phyloP scores from a whole-genome alignment of 2,888 invertebrate species.

The Nemurella pictetii region DNA sequence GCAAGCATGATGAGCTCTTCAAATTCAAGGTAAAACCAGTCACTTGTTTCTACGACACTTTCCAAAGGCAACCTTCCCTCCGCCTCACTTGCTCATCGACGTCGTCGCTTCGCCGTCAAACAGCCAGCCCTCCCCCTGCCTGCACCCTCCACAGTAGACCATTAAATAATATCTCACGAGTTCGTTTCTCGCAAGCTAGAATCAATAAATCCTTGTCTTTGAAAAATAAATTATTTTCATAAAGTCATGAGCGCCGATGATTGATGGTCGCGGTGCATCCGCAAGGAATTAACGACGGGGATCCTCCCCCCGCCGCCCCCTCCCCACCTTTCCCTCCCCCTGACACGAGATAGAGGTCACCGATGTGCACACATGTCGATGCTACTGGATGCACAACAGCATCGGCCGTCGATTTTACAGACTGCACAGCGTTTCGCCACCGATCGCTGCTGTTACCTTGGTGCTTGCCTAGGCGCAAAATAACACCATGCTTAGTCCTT shows the following conservation, averaged over 20 bases:
- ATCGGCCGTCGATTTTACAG: not conserved
- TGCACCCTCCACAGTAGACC: no score
- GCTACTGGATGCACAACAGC: not conserved
- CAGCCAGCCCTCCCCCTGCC: not conserved
- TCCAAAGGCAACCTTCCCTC: no score
- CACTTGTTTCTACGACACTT: no score
- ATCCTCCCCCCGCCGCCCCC: conserved; percentile 17
- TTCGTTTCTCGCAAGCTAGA: no score
- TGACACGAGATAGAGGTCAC: conserved; percentile 8
- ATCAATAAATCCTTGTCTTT: not conserved
- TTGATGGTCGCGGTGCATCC: not conserved
- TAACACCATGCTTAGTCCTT: no score
- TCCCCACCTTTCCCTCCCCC: conserved; percentile 25
- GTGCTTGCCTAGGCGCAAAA: no score
- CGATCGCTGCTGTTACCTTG: no score
- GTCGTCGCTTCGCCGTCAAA: not conserved
- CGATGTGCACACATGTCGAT: not conserved
- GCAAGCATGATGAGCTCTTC: no score
- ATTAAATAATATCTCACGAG: no score
- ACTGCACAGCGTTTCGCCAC: no score
- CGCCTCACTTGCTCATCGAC: not conserved
- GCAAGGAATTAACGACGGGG: not conserved
- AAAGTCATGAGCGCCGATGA: not conserved
- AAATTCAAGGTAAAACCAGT: no score
- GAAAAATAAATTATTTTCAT: not conserved